Evolutionary conservation across 2,888 invertebrate genomes (phyloP), one percentile per base, ranked within the genome.

Genomic region (Leistus spinibarbis): DNA sequence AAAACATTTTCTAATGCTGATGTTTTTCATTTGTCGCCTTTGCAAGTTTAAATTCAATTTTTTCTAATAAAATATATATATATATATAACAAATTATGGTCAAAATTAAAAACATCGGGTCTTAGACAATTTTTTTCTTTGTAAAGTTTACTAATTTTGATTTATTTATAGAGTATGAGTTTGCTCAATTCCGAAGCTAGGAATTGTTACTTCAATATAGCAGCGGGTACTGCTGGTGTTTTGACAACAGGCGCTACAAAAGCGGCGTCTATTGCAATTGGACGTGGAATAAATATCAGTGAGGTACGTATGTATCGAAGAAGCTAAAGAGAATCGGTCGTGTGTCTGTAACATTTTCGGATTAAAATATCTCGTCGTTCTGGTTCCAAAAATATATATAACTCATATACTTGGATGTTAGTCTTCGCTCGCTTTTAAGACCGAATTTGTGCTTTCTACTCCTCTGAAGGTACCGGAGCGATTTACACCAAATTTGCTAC

Each of bases 121-220:
- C 3, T 40, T 40, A 40, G 13, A 2, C 7, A 10, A 40, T 40
- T 40, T 40, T 40, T 7, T 40, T 40, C 13, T 27, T 0, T 27
- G 4, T 27, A 7, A 0, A 7, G 4, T 27, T 27, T 10, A 40
- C 5, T 40, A 10, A 40, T 4, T 64, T 64, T 24, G 24, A n/a
- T n/a, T n/a, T 22, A 16, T 54, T 79, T 78, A 63, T 19, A 88
- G 88, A 85, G 81, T 16, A 85, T 89, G 68, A 88, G 87, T 78
- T 86, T 89, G 0, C 83, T 83, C 23, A 87, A 90, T 79, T 81
- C 88, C 0, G 89, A 90, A 76, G 89, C 90, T 0, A 86, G 90
- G n/a, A 88, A 88, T 64, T 89, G 89, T 69, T 90, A 90, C 86
- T 79, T 90, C 24, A 90, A 89, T 81, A 88, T 90, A 57, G 86